Percentiles rank a stretch among this genome's conserved stretches.
Conservation (phyloP, 2,888 invertebrate genomes). For the Tubulanus polymorphus region DNA sequence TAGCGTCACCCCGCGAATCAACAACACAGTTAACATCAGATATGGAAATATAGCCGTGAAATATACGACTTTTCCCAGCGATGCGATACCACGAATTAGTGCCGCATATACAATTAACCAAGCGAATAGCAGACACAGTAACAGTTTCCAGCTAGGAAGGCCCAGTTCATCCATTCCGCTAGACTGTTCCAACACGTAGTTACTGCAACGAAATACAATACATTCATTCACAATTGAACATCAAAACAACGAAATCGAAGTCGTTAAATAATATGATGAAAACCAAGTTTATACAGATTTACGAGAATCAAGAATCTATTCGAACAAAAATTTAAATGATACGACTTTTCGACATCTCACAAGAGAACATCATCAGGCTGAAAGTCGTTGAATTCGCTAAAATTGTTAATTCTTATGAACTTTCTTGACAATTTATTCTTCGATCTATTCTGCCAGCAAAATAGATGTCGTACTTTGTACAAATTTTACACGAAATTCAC, state of each 20-base stretch:
- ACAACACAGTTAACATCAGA: conserved; percentile 60
- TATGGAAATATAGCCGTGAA: conserved; percentile 56
- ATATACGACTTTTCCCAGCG: conserved; percentile 53
- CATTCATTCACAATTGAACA: neutral
- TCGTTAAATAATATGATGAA: too few species aligned
- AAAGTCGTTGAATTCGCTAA: too few species aligned
- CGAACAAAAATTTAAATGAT: too few species aligned
- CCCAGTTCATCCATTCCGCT: conserved; percentile 29
- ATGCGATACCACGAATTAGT: conserved; percentile 37
- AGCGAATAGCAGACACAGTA: conserved; percentile 26
- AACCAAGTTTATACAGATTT: too few species aligned
- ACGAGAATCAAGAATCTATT: too few species aligned
- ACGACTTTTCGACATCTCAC: too few species aligned
- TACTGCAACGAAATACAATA: conserved; percentile 20
- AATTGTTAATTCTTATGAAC: too few species aligned
- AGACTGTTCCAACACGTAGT: conserved; percentile 27
- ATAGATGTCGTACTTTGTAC: neutral
- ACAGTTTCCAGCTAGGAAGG: conserved; percentile 24
- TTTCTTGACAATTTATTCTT: neutral
- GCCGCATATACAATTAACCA: conserved; percentile 36
- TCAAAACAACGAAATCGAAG: neutral
- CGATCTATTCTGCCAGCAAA: neutral
- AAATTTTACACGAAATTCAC: conserved; percentile 30
- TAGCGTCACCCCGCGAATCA: conserved; percentile 73
- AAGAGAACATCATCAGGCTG: too few species aligned